Conservation (phyloP, 2,113 vertebrate species). For the Artemisiospiza belli region DNA sequence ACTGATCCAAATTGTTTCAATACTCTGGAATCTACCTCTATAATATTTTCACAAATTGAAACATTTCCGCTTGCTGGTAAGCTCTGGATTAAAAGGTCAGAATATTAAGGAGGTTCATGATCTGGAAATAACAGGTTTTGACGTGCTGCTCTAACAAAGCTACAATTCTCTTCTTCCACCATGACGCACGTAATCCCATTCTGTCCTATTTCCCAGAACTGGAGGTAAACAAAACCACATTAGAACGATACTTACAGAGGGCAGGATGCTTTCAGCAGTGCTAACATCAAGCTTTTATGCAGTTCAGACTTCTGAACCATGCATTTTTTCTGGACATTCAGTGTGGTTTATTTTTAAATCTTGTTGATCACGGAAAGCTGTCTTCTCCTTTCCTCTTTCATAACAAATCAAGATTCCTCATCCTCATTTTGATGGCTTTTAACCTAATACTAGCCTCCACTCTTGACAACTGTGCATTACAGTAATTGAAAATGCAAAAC, state of each 20-base stretch:
- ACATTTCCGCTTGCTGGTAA: background rate
- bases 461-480: background rate
- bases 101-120: background rate
- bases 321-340: background rate
- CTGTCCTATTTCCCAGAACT: background rate
- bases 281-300: background rate
- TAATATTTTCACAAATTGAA: background rate
- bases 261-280: background rate
- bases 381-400: background rate
- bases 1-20: background rate
- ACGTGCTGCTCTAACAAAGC: background rate
- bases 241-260: background rate
- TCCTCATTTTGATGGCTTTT: background rate
- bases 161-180: background rate
- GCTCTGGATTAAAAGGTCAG: background rate
- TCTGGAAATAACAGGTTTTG: conserved; percentile 32
- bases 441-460: background rate
- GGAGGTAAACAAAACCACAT: background rate
- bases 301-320: background rate
- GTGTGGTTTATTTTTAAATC: background rate
- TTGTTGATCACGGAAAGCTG: background rate
- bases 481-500: background rate
- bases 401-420: background rate
- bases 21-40: background rate
- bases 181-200: background rate